Evolutionary conservation across 2,113 vertebrate species (phyloP).

Genomic region (Taurulus bubalis): DNA sequence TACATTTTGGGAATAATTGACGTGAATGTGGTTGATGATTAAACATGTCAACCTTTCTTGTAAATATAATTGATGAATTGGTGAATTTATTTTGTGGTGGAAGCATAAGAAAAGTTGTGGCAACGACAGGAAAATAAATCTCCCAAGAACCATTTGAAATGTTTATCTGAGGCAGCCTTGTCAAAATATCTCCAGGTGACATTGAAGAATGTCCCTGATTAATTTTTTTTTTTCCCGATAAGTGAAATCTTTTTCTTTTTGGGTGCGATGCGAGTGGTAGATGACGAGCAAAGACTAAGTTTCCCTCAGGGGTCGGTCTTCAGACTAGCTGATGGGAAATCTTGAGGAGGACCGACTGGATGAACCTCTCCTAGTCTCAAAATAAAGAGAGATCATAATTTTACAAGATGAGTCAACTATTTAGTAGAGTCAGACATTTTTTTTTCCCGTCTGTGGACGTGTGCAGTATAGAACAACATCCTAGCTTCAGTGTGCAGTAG

Average conservation of each 20-base stretch:
- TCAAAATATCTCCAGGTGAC: constrained; percentile 23
- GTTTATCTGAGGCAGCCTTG: constrained; percentile 20
- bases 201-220: constrained; percentile 40
- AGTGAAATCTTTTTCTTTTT: constrained; percentile 38
- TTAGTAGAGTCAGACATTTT: background rate
- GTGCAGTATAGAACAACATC: background rate
- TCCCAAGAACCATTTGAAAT: constrained; percentile 13
- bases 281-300: constrained; percentile 26
- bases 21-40: constrained; percentile 29
- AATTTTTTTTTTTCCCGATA: background rate
- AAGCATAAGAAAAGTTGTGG: constrained; percentile 2
- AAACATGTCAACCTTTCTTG: constrained; percentile 1
- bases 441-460: background rate
- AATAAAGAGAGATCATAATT: constrained; percentile 46
- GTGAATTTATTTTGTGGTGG: constrained; percentile 22
- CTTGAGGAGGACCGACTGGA: constrained; percentile 33
- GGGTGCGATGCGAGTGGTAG: constrained; percentile 23
- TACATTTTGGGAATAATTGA: background rate
- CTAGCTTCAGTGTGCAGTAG: background rate
- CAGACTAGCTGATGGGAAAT: constrained; percentile 26
- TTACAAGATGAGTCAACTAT: background rate
- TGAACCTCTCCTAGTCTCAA: constrained; percentile 30
- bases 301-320: constrained; percentile 41
- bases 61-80: background rate
- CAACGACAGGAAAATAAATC: constrained; percentile 8